Evolutionary conservation across 2,113 vertebrate species (phyloP).

Genomic region (Eudyptes chrysolophus): DNA sequence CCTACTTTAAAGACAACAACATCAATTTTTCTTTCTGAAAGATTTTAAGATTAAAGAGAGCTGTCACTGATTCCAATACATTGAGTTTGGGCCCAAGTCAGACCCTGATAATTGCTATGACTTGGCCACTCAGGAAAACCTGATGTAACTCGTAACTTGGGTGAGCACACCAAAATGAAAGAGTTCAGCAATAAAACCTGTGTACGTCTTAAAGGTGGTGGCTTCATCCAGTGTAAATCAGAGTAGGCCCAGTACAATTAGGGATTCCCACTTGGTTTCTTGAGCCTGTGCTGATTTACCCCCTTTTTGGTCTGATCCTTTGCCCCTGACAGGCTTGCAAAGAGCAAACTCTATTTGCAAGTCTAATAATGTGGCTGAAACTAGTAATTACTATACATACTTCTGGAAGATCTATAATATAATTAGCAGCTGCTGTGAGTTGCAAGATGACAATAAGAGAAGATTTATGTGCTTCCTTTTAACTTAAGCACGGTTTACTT

Average conservation of each 20-base stretch:
- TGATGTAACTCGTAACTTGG: fast-evolving
- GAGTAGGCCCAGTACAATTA: background rate
- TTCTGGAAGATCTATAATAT: constrained; percentile 70
- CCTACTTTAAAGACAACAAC: background rate
- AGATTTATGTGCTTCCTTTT: constrained; percentile 76
- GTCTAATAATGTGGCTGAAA: constrained; percentile 64
- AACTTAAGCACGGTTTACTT: constrained; percentile 71
- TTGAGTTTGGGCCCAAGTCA: background rate
- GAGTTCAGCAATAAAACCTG: background rate
- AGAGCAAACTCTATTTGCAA: constrained; percentile 58
- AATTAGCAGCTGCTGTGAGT: constrained; percentile 67
- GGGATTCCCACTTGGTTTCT: background rate
- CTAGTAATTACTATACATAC: constrained; percentile 38
- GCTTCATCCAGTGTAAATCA: background rate
- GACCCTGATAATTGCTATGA: background rate
- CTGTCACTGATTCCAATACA: background rate
- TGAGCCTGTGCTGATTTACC: background rate
- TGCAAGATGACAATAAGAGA: constrained; percentile 71
- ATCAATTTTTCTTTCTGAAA: background rate
- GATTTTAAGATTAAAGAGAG: background rate
- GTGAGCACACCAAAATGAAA: background rate
- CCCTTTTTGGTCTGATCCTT: background rate
- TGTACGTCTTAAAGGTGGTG: background rate
- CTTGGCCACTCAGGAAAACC: background rate
- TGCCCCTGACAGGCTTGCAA: background rate